Evolutionary conservation across 2,797 vertebrate species (phyloP).

Genomic region (Atherinosoma microstoma): DNA sequence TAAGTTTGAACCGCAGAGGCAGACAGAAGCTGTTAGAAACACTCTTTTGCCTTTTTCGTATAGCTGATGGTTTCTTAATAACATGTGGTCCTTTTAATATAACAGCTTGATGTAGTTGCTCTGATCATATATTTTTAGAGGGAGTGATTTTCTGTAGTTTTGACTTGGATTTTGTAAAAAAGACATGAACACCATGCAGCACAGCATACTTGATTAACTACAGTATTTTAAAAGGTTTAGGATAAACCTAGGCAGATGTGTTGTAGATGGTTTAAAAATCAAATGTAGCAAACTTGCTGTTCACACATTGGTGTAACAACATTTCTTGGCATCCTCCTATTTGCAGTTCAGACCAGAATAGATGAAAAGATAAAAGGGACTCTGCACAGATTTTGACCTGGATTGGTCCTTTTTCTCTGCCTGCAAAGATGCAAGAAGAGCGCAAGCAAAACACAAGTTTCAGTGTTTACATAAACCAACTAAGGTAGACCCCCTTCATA

Average conservation of each 20-base stretch:
- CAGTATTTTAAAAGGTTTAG: neutral
- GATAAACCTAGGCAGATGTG: neutral
- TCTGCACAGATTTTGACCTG: slow-evolving; percentile 1
- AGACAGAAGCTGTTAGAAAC: slow-evolving; percentile 29
- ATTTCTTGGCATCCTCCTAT: slow-evolving; percentile 4
- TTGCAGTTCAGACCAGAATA: slow-evolving; percentile 15
- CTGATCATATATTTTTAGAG: neutral
- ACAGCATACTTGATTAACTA: neutral
- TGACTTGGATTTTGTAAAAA: neutral
- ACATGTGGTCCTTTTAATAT: slow-evolving; percentile 10
- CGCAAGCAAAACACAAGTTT: neutral
- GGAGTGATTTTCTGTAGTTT: neutral
- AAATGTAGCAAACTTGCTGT: neutral
- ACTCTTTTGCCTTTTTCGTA: neutral
- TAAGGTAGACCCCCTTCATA: neutral
- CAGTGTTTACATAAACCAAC: slow-evolving; percentile 8
- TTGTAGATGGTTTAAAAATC: neutral
- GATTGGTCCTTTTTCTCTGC: neutral
- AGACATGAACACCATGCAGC: neutral
- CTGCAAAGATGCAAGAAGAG: neutral
- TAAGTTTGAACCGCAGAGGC: slow-evolving; percentile 56
- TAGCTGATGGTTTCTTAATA: slow-evolving; percentile 5
- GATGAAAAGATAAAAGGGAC: neutral
- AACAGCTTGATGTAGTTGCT: neutral
- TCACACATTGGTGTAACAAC: slow-evolving; percentile 3